Evolutionary conservation across 2,888 invertebrate species (phyloP).

Genomic region (Punctoribates punctum): DNA sequence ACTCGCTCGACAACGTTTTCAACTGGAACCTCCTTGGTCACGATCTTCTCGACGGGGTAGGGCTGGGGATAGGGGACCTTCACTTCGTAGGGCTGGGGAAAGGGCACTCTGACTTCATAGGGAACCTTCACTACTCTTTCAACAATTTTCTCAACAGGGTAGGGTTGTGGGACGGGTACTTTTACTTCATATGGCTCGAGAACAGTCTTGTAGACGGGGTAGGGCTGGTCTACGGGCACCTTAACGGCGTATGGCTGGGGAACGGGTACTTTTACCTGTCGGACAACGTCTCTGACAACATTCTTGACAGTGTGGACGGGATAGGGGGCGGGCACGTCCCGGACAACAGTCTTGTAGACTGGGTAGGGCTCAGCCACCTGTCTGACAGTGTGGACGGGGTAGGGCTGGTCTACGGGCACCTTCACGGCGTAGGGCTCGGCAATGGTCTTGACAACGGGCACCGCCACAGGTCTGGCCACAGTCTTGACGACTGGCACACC

Average conservation of each 20-base stretch:
- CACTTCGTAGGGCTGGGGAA: conserved; percentile 31
- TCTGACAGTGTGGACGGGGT: conserved; percentile 18
- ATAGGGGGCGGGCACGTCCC: conserved; percentile 20
- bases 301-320: conserved; percentile 9
- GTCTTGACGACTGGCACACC: conserved; percentile 20
- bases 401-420: conserved; percentile 36
- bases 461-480: neutral
- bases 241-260: conserved; percentile 38
- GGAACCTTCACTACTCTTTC: conserved; percentile 37
- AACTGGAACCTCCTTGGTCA: conserved; percentile 31
- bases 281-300: conserved; percentile 34
- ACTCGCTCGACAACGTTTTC: conserved; percentile 36
- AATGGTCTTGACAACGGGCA: conserved; percentile 11
- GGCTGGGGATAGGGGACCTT: conserved; percentile 36
- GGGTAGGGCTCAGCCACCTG: conserved; percentile 25
- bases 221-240: conserved; percentile 24
- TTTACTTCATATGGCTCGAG: conserved; percentile 25
- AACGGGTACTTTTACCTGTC: conserved; percentile 6
- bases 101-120: conserved; percentile 29
- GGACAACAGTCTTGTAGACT: conserved; percentile 10
- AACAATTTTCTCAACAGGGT: conserved; percentile 32
- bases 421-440: conserved; percentile 4
- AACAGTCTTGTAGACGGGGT: conserved; percentile 34
- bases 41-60: conserved; percentile 30
- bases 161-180: conserved; percentile 37